Evolutionary conservation across 2,797 vertebrate species (phyloP).

Genomic region (Parauchenoglanis ngamensis): DNA sequence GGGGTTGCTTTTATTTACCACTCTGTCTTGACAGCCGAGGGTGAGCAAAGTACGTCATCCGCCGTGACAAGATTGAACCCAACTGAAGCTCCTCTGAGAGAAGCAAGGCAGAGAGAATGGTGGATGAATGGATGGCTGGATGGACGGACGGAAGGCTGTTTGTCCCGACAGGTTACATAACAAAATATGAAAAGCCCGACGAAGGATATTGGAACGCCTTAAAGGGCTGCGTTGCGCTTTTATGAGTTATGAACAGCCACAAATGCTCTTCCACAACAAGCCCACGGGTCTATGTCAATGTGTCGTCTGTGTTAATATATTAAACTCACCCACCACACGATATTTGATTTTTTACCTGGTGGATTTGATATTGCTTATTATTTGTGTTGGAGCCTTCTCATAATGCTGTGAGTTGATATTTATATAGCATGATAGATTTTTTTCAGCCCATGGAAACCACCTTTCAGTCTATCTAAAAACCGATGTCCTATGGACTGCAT

Average conservation of each 20-base stretch:
- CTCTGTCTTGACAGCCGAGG: constrained; percentile 60
- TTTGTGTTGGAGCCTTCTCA: neutral
- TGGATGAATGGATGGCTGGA: neutral
- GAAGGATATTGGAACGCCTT: neutral
- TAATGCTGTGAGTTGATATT: neutral
- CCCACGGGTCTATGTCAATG: constrained; percentile 9
- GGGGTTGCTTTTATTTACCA: constrained; percentile 59
- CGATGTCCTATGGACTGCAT: neutral
- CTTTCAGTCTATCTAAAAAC: neutral
- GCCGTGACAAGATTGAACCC: constrained; percentile 44
- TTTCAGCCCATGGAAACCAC: neutral
- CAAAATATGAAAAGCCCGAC: neutral
- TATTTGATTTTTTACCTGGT: constrained; percentile 1
- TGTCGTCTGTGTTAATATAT: constrained; percentile 24
- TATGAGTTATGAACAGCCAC: constrained; percentile 20
- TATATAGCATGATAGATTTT: neutral
- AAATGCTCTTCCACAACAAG: neutral
- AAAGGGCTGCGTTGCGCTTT: neutral
- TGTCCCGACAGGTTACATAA: constrained; percentile 32
- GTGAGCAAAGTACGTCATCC: constrained; percentile 50
- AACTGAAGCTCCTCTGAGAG: constrained; percentile 36
- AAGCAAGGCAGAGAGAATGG: constrained; percentile 18
- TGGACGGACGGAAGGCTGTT: neutral
- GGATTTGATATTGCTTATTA: constrained; percentile 5
- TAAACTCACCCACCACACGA: constrained; percentile 16